Evolutionary conservation across 1,140 invertebrate species (phyloP), one percentile per base, ranked within the genome.

Genomic region (Pomacea maculata): DNA sequence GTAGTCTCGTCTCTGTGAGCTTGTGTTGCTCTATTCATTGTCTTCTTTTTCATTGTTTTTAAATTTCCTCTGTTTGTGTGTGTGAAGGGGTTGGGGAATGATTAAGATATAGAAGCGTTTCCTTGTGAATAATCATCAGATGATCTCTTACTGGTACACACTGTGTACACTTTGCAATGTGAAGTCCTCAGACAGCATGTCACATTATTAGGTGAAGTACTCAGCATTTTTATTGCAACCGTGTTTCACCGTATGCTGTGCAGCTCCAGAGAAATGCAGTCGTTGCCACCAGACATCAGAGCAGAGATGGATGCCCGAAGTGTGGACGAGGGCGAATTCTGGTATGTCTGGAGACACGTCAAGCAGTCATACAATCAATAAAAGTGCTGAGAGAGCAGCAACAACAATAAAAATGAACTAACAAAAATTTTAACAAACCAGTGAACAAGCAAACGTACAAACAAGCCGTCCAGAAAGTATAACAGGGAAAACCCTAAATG

Each of bases 321-420:
- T 19, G 78, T 75, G 45, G 88, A 91, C 15, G 89, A 91, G 57
- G 90, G 90, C n/a, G 90, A 90, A 82, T 91, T 91, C 77, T 91
- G 90, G 90, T 91, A 84, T 52, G 61, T 82, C 64, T 68, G 64
- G 1, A 78, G 19, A 65, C 17, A 52, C 34, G 0, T 19, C 11
- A 12, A 64, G 72, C 1, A 71, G n/a, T 71, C 25, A 63, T 17
- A 29, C 19, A 1, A 74, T 21, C 12, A 80, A 61, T 29, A 76
- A 57, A 2, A 76, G n/a, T 57, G 12, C 21, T 5, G n/a, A 0
- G 1, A 12, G 0, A 19, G 29, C 1, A 19, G 0, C 0, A 57
- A 61, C 0, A 57, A 75, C 0, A 75, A 75, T 6, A 25, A 25
- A 25, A 34, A 61, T 9, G 57, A 75, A 75, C 19, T 21, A n/a